Evolutionary conservation across 2,797 vertebrate species (phyloP), one percentile per base, ranked within the genome.

Genomic region (Labeo calbasu): DNA sequence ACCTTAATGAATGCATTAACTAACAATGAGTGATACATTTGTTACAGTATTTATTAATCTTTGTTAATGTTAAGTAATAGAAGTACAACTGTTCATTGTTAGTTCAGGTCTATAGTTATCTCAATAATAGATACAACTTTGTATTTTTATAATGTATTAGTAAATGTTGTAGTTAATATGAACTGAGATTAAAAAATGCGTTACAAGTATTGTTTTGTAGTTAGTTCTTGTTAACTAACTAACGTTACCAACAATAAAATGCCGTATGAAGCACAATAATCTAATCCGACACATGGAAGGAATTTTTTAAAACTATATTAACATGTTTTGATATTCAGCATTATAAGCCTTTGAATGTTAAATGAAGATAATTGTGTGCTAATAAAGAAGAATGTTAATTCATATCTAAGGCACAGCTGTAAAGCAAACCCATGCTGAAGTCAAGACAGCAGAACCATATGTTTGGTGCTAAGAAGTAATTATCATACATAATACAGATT

Each of bases 231-330:
- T 40, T 40, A 43, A 43, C 40, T 43, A 43, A 43, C 7, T 8
- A 43, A 9, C 9, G 43, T 10, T 46, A 10, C 43, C 43, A 9
- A 46, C 43, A 1, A 46, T 46, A 46, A 46, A 46, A 46, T 77
- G 2, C 21, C 40, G 63, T 55, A 15, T 25, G 70, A 79, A 70
- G 76, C 15, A 19, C 51, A 65, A 65, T 32, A 32, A 65, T 65
- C 25, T 8, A 32, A 65, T 17, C 14, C 1, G 15, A 65, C 7
- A 17, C 14, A 65, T 32, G 17, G 63, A 66, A 10, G 14, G 28
- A 6, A 65, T 65, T 32, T 28, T 63, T 65, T 28, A 1, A 65
- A 77, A 59, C 8, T 93, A 94, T 93, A 91, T 94, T 95, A 94
- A 92, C 92, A 63, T n/a, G 53, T 77, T 81, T 85, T 93, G 83